Conservation (phyloP, 2,888 invertebrate genomes). For the Drosophila pegasa region DNA sequence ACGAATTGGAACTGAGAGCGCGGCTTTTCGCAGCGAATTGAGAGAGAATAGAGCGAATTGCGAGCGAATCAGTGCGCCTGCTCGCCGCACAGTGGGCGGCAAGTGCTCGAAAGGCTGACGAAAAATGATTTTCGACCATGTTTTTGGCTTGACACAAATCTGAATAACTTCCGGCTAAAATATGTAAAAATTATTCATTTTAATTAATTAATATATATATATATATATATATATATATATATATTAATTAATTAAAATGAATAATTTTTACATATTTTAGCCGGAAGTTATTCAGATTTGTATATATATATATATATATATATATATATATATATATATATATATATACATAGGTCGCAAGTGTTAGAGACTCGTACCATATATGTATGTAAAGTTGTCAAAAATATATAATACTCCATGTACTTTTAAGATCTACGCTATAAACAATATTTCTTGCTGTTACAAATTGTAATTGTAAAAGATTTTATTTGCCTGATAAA, state of each 20-base stretch:
- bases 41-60: conserved; percentile 27
- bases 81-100: conserved; percentile 42
- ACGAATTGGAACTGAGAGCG: conserved; percentile 66
- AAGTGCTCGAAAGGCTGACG: neutral
- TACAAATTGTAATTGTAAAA: neutral
- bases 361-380: neutral
- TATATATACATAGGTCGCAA: neutral
- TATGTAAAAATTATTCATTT: neutral
- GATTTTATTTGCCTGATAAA: conserved; percentile 12
- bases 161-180: neutral
- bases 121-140: neutral
- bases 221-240: too few relatives aligned
- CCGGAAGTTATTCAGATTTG: neutral
- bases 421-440: neutral
- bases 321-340: too few relatives aligned
- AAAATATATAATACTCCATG: neutral
- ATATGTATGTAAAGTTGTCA: neutral
- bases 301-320: too few relatives aligned
- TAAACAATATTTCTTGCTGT: neutral
- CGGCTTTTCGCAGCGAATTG: conserved; percentile 21
- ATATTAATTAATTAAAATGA: neutral
- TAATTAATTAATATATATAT: too few relatives aligned
- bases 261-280: neutral
- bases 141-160: neutral
- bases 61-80: conserved; percentile 48